Conservation (phyloP, 2,888 invertebrate species). For the Callosobruchus maculatus region DNA sequence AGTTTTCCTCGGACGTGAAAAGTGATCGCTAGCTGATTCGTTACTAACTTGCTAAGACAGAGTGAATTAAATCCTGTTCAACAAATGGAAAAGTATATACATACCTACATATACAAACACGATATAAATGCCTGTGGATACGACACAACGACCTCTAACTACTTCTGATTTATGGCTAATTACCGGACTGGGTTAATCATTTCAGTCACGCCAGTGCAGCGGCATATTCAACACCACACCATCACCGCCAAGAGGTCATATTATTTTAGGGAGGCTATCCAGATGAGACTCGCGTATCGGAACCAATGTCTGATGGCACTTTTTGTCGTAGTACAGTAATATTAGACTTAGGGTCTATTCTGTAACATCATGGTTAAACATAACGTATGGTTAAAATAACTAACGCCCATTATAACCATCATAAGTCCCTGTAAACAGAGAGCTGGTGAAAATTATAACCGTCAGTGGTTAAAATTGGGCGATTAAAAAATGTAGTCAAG, state of each 20-base stretch:
- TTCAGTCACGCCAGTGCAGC: constrained; percentile 33
- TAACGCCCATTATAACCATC: too few relatives aligned
- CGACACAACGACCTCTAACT: not conserved
- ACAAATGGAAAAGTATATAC: not conserved
- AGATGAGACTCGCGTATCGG: constrained; percentile 34
- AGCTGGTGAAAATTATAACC: too few relatives aligned
- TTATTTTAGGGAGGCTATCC: constrained; percentile 37
- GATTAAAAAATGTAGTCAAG: too few relatives aligned
- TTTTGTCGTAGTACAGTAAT: constrained; percentile 14
- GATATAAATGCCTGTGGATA: not conserved
- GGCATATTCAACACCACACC: not conserved
- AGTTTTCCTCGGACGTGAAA: too few relatives aligned
- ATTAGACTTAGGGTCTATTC: constrained; percentile 14
- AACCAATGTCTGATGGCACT: constrained; percentile 26
- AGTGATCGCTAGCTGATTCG: too few relatives aligned
- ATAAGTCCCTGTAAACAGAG: too few relatives aligned
- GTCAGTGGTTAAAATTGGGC: too few relatives aligned
- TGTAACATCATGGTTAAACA: too few relatives aligned
- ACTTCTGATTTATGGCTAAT: constrained; percentile 29
- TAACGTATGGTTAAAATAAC: too few relatives aligned
- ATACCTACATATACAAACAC: not conserved
- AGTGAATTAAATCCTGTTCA: too few relatives aligned
- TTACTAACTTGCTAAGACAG: too few relatives aligned
- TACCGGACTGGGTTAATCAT: constrained; percentile 29
- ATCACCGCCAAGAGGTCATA: constrained; percentile 9